A percentile compares a stretch with the other conserved stretches of the same genome.
phyloP scores from a whole-genome alignment of 2,888 invertebrate genomes.

The Hyppa rectilinea region DNA sequence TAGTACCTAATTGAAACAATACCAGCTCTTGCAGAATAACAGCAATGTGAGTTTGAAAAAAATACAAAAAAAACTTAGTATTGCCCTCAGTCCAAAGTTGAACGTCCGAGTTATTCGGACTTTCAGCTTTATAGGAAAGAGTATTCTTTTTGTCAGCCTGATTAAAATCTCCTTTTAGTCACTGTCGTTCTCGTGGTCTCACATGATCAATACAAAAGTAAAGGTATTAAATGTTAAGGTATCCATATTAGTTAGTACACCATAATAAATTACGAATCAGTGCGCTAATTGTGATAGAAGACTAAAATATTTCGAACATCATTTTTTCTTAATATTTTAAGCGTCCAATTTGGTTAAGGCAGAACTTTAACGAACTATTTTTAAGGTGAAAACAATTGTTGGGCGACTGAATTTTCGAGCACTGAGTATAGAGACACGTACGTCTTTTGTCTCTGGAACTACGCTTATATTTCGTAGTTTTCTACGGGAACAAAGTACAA shows the following conservation, averaged over 20 bases:
- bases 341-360: conserved; percentile 2
- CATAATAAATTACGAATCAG: conserved; percentile 17
- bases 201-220: conserved; percentile 17
- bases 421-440: background rate
- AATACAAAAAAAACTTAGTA: background rate
- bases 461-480: conserved; percentile 1
- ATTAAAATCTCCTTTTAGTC: background rate
- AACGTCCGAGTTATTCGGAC: background rate
- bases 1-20: no score
- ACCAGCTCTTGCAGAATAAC: background rate
- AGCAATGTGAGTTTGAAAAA: background rate
- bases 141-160: background rate
- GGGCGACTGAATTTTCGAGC: conserved; percentile 1
- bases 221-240: background rate
- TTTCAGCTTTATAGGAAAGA: background rate
- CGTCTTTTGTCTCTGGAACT: background rate
- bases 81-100: background rate
- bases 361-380: conserved; percentile 18
- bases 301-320: conserved; percentile 44
- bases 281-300: conserved; percentile 41
- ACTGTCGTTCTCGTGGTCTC: conserved; percentile 3
- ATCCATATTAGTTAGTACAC: conserved; percentile 1
- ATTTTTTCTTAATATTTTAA: conserved; percentile 25
- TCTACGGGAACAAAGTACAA: background rate
- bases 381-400: conserved; percentile 1